Evolutionary conservation across 2,888 invertebrate genomes (phyloP), one percentile per base, ranked within the genome.

Genomic region (Phasia obesa): DNA sequence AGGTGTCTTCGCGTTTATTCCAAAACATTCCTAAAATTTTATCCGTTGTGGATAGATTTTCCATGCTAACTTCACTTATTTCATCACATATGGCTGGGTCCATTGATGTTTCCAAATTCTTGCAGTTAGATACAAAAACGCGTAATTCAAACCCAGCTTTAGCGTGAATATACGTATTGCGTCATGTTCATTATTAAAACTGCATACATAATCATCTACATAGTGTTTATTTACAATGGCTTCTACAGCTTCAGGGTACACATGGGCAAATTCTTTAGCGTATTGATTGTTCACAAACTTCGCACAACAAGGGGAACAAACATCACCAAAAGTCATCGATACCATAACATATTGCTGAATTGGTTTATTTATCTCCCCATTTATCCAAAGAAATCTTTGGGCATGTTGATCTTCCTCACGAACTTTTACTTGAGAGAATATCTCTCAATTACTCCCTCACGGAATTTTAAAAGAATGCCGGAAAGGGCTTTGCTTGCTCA

Each of bases 321-420:
- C 71, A 2, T 86, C 86, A 13, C 85, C 86, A 65, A 87, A 86
- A 9, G 83, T 86, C 84, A 86, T 84, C 4, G 84, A 81, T 0
- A 62, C 25, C 85, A 86, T 86, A 19, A 69, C 55, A 42, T 77
- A 86, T 9, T 79, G 75, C 42, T 80, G 80, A 31, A 76, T 57
- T 1, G 86, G 19, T 13, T n/a, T 15, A 15, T 27, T 31, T 15
- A 11, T 5, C 25, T 31, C 27, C 9, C 51, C 51, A 86, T 70
- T 51, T 62, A 87, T 51, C 87, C 87, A 89, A 5, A 80, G 17
- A 71, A 84, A 80, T 11, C 84, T n/a, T 47, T 70, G 79, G 2
- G 60, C 49, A 59, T 62, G 86, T 44, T 88, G 87, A 75, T 86
- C 85, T 49, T 17, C 64, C 47, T 21, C 77, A 64, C 13, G 11